Evolutionary conservation across 2,113 vertebrate genomes (phyloP).

Genomic region (Anhinga anhinga): DNA sequence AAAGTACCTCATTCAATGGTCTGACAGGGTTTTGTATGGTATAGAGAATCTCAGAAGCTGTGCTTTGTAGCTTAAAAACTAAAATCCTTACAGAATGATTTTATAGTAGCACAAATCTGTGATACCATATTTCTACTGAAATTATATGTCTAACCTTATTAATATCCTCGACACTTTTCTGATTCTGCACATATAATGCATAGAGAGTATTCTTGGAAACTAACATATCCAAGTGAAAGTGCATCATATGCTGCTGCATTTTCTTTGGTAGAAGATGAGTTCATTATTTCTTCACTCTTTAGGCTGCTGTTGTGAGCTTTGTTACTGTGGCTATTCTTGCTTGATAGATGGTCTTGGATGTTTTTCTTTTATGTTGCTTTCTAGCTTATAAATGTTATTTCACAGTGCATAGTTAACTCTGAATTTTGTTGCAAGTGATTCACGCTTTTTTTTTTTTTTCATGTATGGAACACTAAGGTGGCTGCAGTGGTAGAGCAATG

Average conservation of each 20-base stretch:
- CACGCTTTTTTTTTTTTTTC: neutral
- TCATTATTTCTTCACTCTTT: neutral
- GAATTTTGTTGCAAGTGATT: neutral
- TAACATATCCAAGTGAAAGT: neutral
- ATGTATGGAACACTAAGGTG: neutral
- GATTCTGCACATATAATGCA: neutral
- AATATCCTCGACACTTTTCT: neutral
- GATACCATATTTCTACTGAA: neutral
- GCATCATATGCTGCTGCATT: neutral
- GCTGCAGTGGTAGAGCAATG: neutral
- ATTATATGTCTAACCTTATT: neutral
- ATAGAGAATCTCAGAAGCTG: neutral
- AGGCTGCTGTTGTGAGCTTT: neutral
- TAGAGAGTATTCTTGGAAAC: neutral
- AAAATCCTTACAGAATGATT: neutral
- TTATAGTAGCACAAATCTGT: neutral
- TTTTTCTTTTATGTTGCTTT: neutral
- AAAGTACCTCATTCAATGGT: neutral
- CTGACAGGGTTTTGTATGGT: neutral
- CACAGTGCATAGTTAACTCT: neutral
- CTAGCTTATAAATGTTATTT: neutral
- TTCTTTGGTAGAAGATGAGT: neutral
- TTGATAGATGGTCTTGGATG: neutral
- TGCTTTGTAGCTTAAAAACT: neutral
- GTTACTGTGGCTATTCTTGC: neutral